phyloP scores from a whole-genome alignment of 2,797 vertebrate species.

The Fundulus diaphanus region DNA sequence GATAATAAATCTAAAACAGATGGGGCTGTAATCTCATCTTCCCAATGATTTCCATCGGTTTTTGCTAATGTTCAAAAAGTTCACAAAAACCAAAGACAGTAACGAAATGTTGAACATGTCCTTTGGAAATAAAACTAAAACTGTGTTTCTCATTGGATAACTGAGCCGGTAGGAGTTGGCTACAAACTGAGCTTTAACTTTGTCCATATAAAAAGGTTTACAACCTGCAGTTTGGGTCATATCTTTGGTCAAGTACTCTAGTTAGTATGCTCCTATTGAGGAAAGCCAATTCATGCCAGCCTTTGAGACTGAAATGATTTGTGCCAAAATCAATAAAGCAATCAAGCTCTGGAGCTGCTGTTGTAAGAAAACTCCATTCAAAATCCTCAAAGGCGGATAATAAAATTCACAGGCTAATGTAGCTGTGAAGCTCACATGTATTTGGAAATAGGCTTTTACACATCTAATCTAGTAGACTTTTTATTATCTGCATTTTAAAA shows the following conservation, averaged over 20 bases:
- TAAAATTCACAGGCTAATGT: neutral
- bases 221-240: neutral
- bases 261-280: neutral
- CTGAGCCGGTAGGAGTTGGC: neutral
- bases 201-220: conserved; percentile 3
- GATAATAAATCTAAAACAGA: conserved; percentile 69
- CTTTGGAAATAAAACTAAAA: conserved; percentile 3
- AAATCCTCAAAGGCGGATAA: neutral
- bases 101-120: neutral
- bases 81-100: neutral
- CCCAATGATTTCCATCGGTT: conserved; percentile 9
- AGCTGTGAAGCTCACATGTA: neutral
- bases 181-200: neutral
- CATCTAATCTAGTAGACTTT: neutral
- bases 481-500: neutral
- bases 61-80: conserved; percentile 5
- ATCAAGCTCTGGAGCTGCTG: neutral
- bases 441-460: neutral
- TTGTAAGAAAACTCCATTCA: neutral
- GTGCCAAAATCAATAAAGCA: neutral
- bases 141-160: neutral
- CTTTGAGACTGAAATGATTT: conserved; percentile 9
- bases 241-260: neutral
- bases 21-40: conserved; percentile 21
- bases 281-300: neutral